Conservation (phyloP, 2,113 vertebrate genomes). For the Ranitomeya variabilis region DNA sequence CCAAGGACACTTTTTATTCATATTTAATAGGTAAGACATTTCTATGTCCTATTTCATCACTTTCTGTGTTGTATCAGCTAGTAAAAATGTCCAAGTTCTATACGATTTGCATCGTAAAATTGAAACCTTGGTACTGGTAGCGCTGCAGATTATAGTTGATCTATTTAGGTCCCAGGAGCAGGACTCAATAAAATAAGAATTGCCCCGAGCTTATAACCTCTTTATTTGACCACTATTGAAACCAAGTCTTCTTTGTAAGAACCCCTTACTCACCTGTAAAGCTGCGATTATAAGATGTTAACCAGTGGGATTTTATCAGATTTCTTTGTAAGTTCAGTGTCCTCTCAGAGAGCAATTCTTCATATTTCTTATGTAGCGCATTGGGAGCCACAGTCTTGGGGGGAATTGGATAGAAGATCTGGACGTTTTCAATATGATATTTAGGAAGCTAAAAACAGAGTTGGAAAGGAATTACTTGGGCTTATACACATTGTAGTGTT, state of each 20-base stretch:
- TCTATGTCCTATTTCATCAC: neutral
- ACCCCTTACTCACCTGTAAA: constrained; percentile 72
- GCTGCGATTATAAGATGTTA: constrained; percentile 72
- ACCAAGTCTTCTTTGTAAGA: neutral
- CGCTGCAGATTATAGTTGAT: neutral
- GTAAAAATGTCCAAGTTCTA: neutral
- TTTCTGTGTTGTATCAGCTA: neutral
- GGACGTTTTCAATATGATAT: constrained; percentile 61
- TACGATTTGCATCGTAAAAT: neutral
- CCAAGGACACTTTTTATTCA: too few relatives aligned
- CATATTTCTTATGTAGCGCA: constrained; percentile 63
- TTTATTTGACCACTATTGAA: neutral
- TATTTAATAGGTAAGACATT: too few relatives aligned
- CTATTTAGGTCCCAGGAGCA: neutral
- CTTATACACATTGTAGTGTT: neutral
- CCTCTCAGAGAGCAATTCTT: constrained; percentile 66
- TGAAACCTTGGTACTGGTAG: neutral
- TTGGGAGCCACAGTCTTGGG: constrained; percentile 70
- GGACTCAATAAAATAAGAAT: neutral
- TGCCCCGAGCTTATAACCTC: neutral
- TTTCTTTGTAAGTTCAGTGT: constrained; percentile 75
- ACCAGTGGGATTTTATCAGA: constrained; percentile 72
- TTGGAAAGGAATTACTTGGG: neutral
- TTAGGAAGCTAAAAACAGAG: constrained; percentile 70
- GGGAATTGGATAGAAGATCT: constrained; percentile 71